These are phyloP conservation scores for Notocelia uddmanniana DNA, from an alignment of 2,888 invertebrate genomes.

Conservation along the genomic window DNA sequence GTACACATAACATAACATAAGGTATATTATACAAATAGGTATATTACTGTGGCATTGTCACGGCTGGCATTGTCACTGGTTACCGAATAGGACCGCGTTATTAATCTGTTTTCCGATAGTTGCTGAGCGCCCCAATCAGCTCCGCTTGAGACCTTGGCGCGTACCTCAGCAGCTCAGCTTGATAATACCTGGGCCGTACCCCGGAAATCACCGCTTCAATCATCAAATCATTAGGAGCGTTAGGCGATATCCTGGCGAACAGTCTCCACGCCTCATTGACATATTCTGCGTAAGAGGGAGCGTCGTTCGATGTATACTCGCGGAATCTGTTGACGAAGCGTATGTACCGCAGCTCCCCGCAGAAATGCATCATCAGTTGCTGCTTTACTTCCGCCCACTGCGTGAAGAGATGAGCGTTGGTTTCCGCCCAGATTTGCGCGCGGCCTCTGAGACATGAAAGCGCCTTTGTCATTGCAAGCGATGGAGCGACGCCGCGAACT, in stretches of 20 bases:
- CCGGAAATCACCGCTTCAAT: conserved; percentile 22
- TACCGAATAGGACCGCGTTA: not conserved
- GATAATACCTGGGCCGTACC: conserved; percentile 24
- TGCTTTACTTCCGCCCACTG: conserved; percentile 18
- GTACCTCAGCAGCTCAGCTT: conserved; percentile 17
- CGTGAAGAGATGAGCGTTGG: conserved; percentile 19
- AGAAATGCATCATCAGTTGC: conserved; percentile 1
- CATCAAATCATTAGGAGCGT: conserved; percentile 19
- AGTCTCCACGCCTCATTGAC: conserved; percentile 18
- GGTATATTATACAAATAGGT: too few relatives aligned
- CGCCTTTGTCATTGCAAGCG: conserved; percentile 21
- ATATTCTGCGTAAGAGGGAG: conserved; percentile 13
- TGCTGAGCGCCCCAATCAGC: conserved; percentile 6
- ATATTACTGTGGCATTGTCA: not conserved
- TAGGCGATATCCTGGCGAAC: conserved; percentile 24
- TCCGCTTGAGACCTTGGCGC: conserved; percentile 18
- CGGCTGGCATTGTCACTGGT: not conserved
- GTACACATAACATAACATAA: too few relatives aligned
- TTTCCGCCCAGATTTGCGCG: conserved; percentile 25
- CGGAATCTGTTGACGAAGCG: conserved; percentile 19
- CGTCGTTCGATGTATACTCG: conserved; percentile 19
- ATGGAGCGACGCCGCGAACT: conserved; percentile 5
- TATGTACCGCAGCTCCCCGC: conserved; percentile 18
- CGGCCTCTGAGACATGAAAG: conserved; percentile 20
- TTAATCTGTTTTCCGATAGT: conserved; percentile 7